These are phyloP conservation scores for Drosophila formosana DNA, from an alignment of 2,888 invertebrate species.

Conservation along the genomic window DNA sequence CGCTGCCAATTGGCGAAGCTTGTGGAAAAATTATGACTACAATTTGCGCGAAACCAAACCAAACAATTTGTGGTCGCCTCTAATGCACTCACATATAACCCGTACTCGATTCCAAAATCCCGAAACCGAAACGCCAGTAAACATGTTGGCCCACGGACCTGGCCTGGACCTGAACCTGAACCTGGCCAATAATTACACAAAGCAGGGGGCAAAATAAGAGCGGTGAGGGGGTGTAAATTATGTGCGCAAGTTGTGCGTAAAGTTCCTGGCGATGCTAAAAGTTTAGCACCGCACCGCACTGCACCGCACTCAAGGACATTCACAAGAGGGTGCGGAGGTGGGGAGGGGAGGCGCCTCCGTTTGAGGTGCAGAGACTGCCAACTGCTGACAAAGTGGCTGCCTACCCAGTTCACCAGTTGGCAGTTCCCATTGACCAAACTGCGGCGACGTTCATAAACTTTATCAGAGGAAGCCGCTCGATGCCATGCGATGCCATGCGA, in stretches of 20 bases:
- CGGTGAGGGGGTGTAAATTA: conserved; percentile 57
- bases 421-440: conserved; percentile 43
- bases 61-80: conserved; percentile 77
- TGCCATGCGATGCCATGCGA: no score
- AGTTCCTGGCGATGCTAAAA: conserved; percentile 71
- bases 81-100: conserved; percentile 77
- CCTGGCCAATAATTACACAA: conserved; percentile 69
- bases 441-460: conserved; percentile 70
- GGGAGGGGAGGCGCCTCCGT: background rate
- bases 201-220: conserved; percentile 22
- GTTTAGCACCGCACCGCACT: conserved; percentile 74
- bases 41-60: conserved; percentile 71
- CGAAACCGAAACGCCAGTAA: conserved; percentile 29
- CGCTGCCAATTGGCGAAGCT: conserved; percentile 40
- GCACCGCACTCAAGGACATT: conserved; percentile 71
- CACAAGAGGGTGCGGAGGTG: background rate
- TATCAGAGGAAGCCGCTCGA: conserved; percentile 74
- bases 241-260: conserved; percentile 77
- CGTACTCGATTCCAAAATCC: conserved; percentile 19
- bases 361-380: conserved; percentile 23
- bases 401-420: conserved; percentile 51
- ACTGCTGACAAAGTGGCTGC: conserved; percentile 75
- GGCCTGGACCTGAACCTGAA: conserved; percentile 22
- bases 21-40: conserved; percentile 69
- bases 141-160: conserved; percentile 36